Evolutionary conservation across 30 jellyfish, hydroid and myxozoan species (phyloP), one percentile per base, ranked within the genome.

Genomic region (Hydractinia echinata): DNA sequence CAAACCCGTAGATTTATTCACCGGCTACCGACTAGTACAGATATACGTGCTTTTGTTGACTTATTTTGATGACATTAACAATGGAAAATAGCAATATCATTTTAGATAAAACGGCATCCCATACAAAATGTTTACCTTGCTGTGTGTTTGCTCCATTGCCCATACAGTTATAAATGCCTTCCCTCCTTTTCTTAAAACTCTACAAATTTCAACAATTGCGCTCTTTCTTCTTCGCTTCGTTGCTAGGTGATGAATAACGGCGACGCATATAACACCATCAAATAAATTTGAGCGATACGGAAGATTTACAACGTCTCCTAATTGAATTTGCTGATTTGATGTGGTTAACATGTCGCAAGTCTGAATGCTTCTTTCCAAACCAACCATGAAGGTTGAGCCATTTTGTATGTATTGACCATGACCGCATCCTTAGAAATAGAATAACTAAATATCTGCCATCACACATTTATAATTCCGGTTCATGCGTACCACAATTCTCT

Each of bases 261-360:
- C 74, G 10, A 64, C 74, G 4, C 74, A 64, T n/a, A 64, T 64
- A 64, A 64, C 39, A n/a, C 74, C 74, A 64, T 64, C 74, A 13
- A 64, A 64, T n/a, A 64, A 6, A 13, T 13, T 64, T 13, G 74
- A 64, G 16, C 74, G 74, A 64, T 64, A 64, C 18, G 74, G 74
- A n/a, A 64, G 39, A 44, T 64, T 64, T 51, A 4, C 74, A 64
- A 64, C 39, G 74, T 64, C 74, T 8, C 74, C 74, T 13, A 64
- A 13, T 13, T n/a, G 51, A 64, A 64, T 8, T 13, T 64, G 19
- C 10, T 64, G 9, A 44, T 64, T 64, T 64, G 19, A n/a, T n/a
- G 39, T 8, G 74, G 19, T 64, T 7, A 51, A 6, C 39, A 51
- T n/a, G 39, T n/a, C 19, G 9, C 51, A 44, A 64, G 39, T 64